Base-by-base conservation (phyloP, 1,140 invertebrate genomes). In the Drosophila nasuta region DNA sequence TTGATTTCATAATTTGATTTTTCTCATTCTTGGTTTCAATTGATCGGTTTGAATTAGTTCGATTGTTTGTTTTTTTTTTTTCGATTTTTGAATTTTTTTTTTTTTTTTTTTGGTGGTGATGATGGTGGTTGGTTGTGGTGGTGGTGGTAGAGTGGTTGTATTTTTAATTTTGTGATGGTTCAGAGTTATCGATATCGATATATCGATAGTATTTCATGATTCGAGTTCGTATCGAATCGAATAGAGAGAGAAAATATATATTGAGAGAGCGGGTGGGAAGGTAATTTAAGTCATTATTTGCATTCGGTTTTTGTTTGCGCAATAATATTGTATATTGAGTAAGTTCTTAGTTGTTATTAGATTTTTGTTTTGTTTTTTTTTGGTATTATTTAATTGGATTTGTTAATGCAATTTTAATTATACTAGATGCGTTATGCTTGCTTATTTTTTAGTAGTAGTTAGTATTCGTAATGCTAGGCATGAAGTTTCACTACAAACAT, bases 1-100 rank as follows among this genome's bases (percentile, higher is more conserved):
- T 99, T 7, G 98, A 98, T 93, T 99, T 99, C 98, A 99, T 99
- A 88, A 99, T 98, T 94, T 99, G 98, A 94, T 98, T 99, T 93
- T 99, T 99, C 94, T 99, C 98, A 92, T 99, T 99, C 98, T 99
- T 94, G 75, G 75, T 79, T 70, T 68, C 65, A 77, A 73, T 77
- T 76, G 96, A 95, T 65, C 33, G 38, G 17, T 70, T 52, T 54
- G n/a, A 33, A 49, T 28, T 48, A 25, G 7, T 58, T 58, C 17
- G 17, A 60, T 54, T 56, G 20, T 20, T 20, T 20, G 17, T n/a
- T n/a, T 11, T 43, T 59, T 57, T 77, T 81, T 63, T 69, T 80
- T 73, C 67, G 52, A 64, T 80, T 86, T 20, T 66, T 52, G 38
- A 56, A 15, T n/a, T n/a, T 45, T 65, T 59, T 59, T 45, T 48